Evolutionary conservation across 2,888 invertebrate genomes (phyloP).

Genomic region (Diarsia dahlii): DNA sequence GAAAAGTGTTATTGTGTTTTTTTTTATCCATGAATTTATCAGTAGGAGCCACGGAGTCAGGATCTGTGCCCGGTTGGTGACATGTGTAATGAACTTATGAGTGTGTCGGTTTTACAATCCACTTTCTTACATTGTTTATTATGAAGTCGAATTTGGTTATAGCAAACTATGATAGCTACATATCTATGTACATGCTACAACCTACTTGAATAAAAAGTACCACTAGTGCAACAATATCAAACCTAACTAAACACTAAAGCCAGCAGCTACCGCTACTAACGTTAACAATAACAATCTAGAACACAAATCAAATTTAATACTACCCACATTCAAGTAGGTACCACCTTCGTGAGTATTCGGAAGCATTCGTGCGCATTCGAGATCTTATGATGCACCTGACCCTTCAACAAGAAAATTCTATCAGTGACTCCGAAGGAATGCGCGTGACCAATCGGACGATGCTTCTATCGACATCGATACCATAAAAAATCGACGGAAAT

Average conservation of each 20-base stretch:
- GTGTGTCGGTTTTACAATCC: too few species aligned
- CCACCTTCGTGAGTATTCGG: constrained; percentile 48
- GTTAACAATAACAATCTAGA: not conserved
- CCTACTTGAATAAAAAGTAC: not conserved
- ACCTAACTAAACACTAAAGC: not conserved
- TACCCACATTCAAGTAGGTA: constrained; percentile 21
- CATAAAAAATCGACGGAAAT: constrained; percentile 84
- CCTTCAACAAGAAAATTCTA: constrained; percentile 74
- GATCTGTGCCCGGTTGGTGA: too few species aligned
- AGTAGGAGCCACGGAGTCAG: too few species aligned
- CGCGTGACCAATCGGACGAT: constrained; percentile 85
- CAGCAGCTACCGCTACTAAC: not conserved
- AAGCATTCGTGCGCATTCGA: constrained; percentile 48
- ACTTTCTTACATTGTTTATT: too few species aligned
- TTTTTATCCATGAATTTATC: too few species aligned
- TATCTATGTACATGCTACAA: not conserved
- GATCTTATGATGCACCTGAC: constrained; percentile 73
- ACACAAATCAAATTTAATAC: constrained; percentile 36
- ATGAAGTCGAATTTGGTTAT: not conserved
- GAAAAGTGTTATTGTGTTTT: too few species aligned
- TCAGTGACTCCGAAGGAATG: constrained; percentile 82
- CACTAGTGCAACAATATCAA: not conserved
- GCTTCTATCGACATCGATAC: constrained; percentile 78
- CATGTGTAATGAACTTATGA: too few species aligned
- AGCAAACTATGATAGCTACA: not conserved